Evolutionary conservation across 2,797 vertebrate genomes (phyloP).

Genomic region (Neosilurus hyrtlii): DNA sequence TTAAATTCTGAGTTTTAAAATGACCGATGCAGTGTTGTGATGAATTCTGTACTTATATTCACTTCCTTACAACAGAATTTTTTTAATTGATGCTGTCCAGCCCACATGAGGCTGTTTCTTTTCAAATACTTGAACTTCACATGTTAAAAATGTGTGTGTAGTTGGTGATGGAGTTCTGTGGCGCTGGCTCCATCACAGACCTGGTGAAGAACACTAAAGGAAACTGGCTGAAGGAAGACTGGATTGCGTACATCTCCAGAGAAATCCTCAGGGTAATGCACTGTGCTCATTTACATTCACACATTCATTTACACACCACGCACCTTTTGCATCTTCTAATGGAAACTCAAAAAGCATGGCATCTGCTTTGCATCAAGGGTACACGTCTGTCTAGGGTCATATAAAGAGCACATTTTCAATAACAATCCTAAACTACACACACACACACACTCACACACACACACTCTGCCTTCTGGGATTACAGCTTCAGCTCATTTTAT

Average conservation of each 20-base stretch:
- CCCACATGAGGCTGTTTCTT: not conserved
- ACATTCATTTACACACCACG: not conserved
- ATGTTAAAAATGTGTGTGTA: slow-evolving; percentile 58
- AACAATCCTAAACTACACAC: not conserved
- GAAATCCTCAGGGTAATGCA: slow-evolving; percentile 89
- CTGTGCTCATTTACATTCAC: not conserved
- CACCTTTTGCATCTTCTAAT: too few species aligned
- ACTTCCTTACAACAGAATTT: not conserved
- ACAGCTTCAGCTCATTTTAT: not conserved
- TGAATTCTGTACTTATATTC: not conserved
- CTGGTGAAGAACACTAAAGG: slow-evolving; percentile 99
- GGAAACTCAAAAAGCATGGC: not conserved
- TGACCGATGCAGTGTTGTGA: not conserved
- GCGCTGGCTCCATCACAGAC: slow-evolving; percentile 96
- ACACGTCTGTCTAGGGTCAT: not conserved
- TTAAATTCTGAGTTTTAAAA: not conserved
- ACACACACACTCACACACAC: too few species aligned
- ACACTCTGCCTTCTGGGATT: not conserved
- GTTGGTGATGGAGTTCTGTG: slow-evolving; percentile 99
- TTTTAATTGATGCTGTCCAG: not conserved
- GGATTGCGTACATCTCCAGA: slow-evolving; percentile 98
- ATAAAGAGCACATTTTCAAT: not conserved
- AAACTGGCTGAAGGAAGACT: slow-evolving; percentile 96
- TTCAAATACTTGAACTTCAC: too few species aligned
- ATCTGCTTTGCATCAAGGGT: not conserved